Evolutionary conservation across 2,797 vertebrate genomes (phyloP).

Genomic region (Spatula versicolor): DNA sequence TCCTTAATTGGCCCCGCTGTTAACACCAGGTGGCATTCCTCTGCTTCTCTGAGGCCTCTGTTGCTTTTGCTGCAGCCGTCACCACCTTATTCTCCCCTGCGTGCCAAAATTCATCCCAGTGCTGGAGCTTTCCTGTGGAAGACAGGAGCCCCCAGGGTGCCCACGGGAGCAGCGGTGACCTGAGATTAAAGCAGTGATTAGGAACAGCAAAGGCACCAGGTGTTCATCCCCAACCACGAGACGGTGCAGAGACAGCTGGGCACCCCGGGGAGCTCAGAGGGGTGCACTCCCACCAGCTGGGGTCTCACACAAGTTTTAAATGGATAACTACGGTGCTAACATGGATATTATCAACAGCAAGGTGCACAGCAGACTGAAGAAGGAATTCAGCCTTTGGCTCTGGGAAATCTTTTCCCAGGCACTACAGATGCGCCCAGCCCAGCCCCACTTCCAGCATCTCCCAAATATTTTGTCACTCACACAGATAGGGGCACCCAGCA

Average conservation of each 20-base stretch:
- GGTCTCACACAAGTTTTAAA: fast-evolving
- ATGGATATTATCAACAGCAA: fast-evolving
- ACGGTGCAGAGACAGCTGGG: fast-evolving
- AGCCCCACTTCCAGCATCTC: not conserved
- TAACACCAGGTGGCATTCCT: not conserved
- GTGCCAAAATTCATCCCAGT: not conserved
- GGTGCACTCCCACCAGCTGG: fast-evolving
- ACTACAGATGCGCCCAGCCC: not conserved
- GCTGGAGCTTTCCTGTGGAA: fast-evolving
- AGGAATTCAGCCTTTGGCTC: not conserved
- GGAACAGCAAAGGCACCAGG: not conserved
- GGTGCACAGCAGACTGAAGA: not conserved
- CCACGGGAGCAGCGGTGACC: fast-evolving
- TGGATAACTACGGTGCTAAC: not conserved
- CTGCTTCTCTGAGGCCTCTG: not conserved
- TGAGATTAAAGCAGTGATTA: not conserved
- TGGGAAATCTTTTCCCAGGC: not conserved
- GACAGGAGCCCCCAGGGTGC: fast-evolving
- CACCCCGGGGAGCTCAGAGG: fast-evolving
- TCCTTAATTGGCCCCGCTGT: constrained; percentile 4
- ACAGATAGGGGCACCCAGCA: fast-evolving
- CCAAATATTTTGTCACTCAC: fast-evolving
- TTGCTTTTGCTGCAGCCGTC: not conserved
- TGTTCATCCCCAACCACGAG: fast-evolving
- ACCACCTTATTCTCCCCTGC: not conserved